Percentiles rank a stretch among this genome's conserved stretches.
Conservation (phyloP, 2,888 invertebrate species). For the Drosophila prostipennis region DNA sequence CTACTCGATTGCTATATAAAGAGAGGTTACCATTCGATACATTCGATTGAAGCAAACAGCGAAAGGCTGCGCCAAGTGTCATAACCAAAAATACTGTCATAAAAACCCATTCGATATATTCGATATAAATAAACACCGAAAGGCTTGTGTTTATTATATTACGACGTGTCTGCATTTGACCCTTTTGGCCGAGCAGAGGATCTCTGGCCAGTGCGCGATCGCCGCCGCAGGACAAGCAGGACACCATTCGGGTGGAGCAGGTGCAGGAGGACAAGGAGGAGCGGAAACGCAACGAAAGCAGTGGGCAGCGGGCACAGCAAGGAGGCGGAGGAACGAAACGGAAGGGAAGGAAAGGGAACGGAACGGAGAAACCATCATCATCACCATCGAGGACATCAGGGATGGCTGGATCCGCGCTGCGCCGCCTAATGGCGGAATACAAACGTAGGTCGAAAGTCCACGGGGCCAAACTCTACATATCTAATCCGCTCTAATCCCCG, state of each 20-base stretch:
- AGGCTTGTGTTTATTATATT: slow-evolving; percentile 31
- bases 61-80: background rate
- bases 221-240: slow-evolving; percentile 21
- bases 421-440: slow-evolving; percentile 94
- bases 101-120: slow-evolving; percentile 17
- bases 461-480: background rate
- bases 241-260: slow-evolving; percentile 14
- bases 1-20: no score
- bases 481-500: background rate
- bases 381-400: slow-evolving; percentile 13
- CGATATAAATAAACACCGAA: slow-evolving; percentile 42
- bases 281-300: background rate
- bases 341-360: background rate
- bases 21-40: no score
- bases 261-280: slow-evolving; percentile 12
- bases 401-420: slow-evolving; percentile 94
- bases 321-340: background rate
- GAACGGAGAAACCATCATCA: background rate
- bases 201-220: slow-evolving; percentile 39
- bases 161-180: slow-evolving; percentile 41
- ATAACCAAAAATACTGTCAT: background rate
- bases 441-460: slow-evolving; percentile 86
- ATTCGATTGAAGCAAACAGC: no score
- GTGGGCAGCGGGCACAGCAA: background rate
- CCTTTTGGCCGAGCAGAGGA: slow-evolving; percentile 14